phyloP scores from a whole-genome alignment of 2,113 vertebrate genomes.

The Cololabis saira region DNA sequence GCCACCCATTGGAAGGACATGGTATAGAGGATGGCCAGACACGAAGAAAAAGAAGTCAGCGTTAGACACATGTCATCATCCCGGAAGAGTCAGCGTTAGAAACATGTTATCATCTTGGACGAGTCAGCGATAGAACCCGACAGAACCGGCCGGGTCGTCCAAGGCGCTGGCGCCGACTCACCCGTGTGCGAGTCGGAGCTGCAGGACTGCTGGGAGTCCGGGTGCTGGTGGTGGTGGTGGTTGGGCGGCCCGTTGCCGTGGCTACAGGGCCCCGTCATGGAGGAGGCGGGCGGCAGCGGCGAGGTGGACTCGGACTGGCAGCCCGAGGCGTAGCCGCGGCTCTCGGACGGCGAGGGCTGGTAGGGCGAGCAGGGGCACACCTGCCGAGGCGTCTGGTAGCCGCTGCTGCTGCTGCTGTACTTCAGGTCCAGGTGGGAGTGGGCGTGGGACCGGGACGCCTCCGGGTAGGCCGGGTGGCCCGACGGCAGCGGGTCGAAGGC shows the following conservation, averaged over 20 bases:
- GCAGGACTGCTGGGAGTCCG: constrained; percentile 67
- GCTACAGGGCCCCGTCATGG: constrained; percentile 60
- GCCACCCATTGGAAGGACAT: too few species aligned
- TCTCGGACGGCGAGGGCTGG: constrained; percentile 83
- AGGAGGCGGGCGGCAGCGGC: constrained; percentile 71
- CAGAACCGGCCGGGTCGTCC: too few species aligned
- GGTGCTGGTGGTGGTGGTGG: constrained; percentile 57
- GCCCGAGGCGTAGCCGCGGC: constrained; percentile 82
- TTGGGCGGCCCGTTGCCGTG: constrained; percentile 62
- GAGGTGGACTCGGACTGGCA: constrained; percentile 85
- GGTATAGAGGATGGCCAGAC: too few species aligned
- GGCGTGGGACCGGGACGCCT: constrained; percentile 75
- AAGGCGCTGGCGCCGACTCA: too few species aligned
- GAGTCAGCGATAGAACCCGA: too few species aligned
- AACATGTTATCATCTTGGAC: too few species aligned
- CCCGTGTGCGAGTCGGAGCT: constrained; percentile 72
- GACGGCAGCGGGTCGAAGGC: constrained; percentile 82
- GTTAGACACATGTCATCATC: too few species aligned
- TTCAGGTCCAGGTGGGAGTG: constrained; percentile 84
- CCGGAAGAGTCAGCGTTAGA: too few species aligned
- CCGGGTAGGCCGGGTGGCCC: constrained; percentile 80
- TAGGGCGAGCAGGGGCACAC: constrained; percentile 79
- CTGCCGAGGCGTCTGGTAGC: constrained; percentile 81
- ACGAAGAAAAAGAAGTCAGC: too few species aligned
- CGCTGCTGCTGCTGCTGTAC: constrained; percentile 84